Base-by-base conservation (phyloP, 1,140 invertebrate species). In the Mizuhopecten yessoensis region DNA sequence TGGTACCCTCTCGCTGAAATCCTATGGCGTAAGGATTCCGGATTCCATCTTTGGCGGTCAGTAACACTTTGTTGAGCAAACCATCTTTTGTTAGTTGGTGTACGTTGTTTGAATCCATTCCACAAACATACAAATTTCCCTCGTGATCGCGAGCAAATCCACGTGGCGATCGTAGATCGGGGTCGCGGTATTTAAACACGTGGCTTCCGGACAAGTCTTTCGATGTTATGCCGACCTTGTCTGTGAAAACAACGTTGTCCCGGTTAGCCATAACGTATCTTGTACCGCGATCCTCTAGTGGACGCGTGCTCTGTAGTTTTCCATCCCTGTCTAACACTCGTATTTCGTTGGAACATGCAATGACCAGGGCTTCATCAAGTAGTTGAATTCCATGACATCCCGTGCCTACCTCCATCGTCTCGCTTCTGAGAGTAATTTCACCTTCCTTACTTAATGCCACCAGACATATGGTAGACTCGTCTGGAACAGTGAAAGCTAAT, bases 21-120 rank as follows among this genome's bases (percentile, higher is more conserved):
- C 86, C 75, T 34, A 92, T 88, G 17, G 86, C 86, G 33, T 92
- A 92, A 7, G 92, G 92, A 34, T 92, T 92, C 29, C 90, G 33
- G 34, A 92, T 92, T 3, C 90, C 92, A 49, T 89, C 87, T 36
- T 90, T 91, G 17, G 86, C 42, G 11, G 23, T 23, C 23, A 92
- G 88, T 20, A 91, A 33, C 9, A 90, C 36, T 86, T 91, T 92
- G 7, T 45, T 45, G 17, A 92, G 86, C 20, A 11, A 49, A 36
- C 92, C 92, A 23, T 42, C 87, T 0, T 90, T 88, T 42, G 45
- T 36, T 13, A 92, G 23, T 86, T 92, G 92, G 10, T 92, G 90
- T 9, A 92, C 57, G 33, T 92, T 92, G 36, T 92, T 90, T 15
- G 92, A 92, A 88, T 92, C 92, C 36, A 92, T 92, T 7, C 90